Evolutionary conservation across 2,797 vertebrate genomes (phyloP), one percentile per base, ranked within the genome.

Genomic region (Discoglossus pictus): DNA sequence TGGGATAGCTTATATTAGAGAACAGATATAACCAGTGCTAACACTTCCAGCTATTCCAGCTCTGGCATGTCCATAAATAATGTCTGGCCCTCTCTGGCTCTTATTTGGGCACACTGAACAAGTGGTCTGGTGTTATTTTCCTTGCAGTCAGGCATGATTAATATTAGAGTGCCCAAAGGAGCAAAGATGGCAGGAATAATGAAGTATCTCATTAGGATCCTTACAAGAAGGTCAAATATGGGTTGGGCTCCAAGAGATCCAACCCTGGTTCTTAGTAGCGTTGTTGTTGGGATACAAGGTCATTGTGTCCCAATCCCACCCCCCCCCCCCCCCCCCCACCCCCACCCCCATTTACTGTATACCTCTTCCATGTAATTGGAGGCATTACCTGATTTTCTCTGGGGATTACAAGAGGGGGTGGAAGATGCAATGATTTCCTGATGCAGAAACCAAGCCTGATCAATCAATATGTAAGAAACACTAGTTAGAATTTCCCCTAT

Each of bases 141-240:
- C 59, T 67, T 8, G 47, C 68, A 18, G 36, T 61, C 2, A 1
- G 36, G 27, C 55, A 67, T 72, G 68, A 75, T 74, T 68, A 54
- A 76, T 70, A 54, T 61, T 63, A 59, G 34, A 10, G 11, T 47
- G 38, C 52, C 52, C 43, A 48, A 71, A 35, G 48, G 35, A 66
- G 72, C 44, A 58, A 56, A 60, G 61, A 59, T 72, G 61, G 60
- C 70, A 66, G 64, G 65, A 70, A 74, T 73, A 72, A 77, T 40
- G 36, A 54, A 74, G 48, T 47, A 56, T 70, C 74, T 73, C 68
- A 55, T 72, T 72, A 72, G 55, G 61, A 43, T 56, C 39, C 34
- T 43, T 61, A 63, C 68, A 47, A 66, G 63, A 72, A 74, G 68
- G 68, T 72, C 54, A 61, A 43, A 61, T 61, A 48, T 38, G 48